Conservation (phyloP, 1,140 invertebrate genomes). For the Pseudomyrmex concolor region DNA sequence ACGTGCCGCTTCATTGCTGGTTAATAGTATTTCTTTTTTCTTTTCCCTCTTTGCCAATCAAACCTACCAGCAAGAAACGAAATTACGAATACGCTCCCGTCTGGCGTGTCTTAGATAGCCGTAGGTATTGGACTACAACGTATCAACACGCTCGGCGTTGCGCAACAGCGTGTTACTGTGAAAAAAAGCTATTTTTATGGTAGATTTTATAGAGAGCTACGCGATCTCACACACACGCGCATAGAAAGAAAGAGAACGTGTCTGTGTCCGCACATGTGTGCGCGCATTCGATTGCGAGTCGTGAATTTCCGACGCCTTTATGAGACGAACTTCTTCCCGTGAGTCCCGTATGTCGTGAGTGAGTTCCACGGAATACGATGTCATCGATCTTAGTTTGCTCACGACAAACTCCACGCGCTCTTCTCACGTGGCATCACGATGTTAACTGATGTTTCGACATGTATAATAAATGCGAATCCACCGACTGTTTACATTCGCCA, state of each 20-base stretch:
- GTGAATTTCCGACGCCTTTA: slow-evolving; percentile 48
- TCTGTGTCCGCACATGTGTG: background rate
- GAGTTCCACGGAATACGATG: slow-evolving; percentile 20
- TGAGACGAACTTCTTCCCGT: slow-evolving; percentile 22
- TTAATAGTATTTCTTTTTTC: background rate
- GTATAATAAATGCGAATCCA: slow-evolving; percentile 20
- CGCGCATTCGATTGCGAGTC: slow-evolving; percentile 9
- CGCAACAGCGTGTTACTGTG: slow-evolving; percentile 47
- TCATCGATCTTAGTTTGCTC: slow-evolving; percentile 59
- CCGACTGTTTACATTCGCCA: background rate
- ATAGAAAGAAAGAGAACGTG: background rate
- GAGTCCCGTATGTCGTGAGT: slow-evolving; percentile 2
- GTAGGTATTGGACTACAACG: too few relatives aligned
- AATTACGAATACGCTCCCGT: too few relatives aligned
- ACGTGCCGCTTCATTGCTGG: background rate
- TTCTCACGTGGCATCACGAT: slow-evolving; percentile 23
- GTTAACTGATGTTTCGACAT: slow-evolving; percentile 35
- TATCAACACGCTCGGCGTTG: slow-evolving; percentile 25
- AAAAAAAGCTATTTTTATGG: slow-evolving; percentile 56
- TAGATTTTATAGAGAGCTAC: slow-evolving; percentile 49
- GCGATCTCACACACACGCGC: background rate
- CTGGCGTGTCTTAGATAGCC: too few relatives aligned
- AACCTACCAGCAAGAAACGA: too few relatives aligned
- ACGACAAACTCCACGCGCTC: slow-evolving; percentile 42
- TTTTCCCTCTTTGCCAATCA: background rate